Conservation (phyloP, 1,140 invertebrate species). For the Temnothorax longispinosus region DNA sequence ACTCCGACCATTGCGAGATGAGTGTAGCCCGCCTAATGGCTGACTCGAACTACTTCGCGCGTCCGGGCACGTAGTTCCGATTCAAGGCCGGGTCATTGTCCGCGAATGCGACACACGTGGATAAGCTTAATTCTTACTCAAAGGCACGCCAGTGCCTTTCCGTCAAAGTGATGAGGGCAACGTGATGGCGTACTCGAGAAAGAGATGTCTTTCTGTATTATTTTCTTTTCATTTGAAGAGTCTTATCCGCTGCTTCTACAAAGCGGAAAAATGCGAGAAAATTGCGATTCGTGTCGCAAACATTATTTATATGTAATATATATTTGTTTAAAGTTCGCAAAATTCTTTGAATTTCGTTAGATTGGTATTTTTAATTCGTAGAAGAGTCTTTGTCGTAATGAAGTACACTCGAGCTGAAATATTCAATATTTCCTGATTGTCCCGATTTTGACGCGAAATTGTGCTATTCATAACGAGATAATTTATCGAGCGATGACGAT, state of each 20-base stretch:
- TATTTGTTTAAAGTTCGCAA: not conserved
- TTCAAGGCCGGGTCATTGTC: slow-evolving; percentile 8
- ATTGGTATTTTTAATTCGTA: not conserved
- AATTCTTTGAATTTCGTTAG: not conserved
- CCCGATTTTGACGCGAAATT: not conserved
- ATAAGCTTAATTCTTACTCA: slow-evolving; percentile 9
- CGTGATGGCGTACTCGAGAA: not conserved
- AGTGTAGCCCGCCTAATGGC: not conserved
- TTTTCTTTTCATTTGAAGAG: not conserved
- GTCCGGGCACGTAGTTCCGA: slow-evolving; percentile 4
- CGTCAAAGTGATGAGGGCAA: not conserved
- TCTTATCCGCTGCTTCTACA: not conserved
- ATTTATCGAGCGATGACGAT: not conserved
- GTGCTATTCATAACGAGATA: not conserved
- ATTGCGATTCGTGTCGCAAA: not conserved
- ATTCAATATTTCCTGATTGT: not conserved
- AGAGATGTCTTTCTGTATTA: not conserved
- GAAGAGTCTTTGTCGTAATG: not conserved
- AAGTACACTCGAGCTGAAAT: not conserved
- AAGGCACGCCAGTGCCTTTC: not conserved
- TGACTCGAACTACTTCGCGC: slow-evolving; percentile 5
- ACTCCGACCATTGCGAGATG: not conserved
- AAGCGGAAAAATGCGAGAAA: not conserved
- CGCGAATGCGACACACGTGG: not conserved
- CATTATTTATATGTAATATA: not conserved